Evolutionary conservation across 2,888 invertebrate genomes (phyloP), one percentile per base, ranked within the genome.

Genomic region (Uropetala carovei): DNA sequence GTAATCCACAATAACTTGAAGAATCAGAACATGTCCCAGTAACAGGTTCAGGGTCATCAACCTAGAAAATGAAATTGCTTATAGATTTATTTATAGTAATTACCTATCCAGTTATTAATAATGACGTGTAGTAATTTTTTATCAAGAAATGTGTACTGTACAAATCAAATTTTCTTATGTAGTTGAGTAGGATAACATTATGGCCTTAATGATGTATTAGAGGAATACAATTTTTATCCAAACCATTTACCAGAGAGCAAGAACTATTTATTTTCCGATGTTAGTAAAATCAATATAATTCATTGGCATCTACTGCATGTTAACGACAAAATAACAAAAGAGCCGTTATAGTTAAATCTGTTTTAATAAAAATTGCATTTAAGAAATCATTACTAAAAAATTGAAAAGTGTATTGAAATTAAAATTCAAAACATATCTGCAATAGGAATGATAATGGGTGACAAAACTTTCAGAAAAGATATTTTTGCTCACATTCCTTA

Each of bases 401-500:
- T 7, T 60, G 60, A 60, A 60, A 18, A 60, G 2, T 60, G 14
- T 2, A 0, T 16, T 59, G 9, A 59, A 59, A 59, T 14, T 60
- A 16, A 60, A 60, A 60, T 60, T 16, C 7, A 4, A 60, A 18
- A 60, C 60, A 16, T 60, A 60, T 43, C 43, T 43, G 18, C 13
- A 60, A 60, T 60, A 60, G 1, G 13, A 4, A 7, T 16, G 60
- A 60, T 60, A 60, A 16, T 60, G 1, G 1, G 18, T 18, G 18
- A 16, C 0, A 60, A 13, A 60, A 60, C 2, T 5, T 18, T 60
- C 3, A 75, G 7, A 13, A 75, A 75, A 7, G n/a, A 9, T 0
- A 18, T 8, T 13, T 3, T 27, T 7, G 13, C 22, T 27, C 2
- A 27, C 16, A 43, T 43, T 43, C 10, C 92, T n/a, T 59, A 94